Evolutionary conservation across 2,113 vertebrate genomes (phyloP).

Genomic region (Piliocolobus tephrosceles): DNA sequence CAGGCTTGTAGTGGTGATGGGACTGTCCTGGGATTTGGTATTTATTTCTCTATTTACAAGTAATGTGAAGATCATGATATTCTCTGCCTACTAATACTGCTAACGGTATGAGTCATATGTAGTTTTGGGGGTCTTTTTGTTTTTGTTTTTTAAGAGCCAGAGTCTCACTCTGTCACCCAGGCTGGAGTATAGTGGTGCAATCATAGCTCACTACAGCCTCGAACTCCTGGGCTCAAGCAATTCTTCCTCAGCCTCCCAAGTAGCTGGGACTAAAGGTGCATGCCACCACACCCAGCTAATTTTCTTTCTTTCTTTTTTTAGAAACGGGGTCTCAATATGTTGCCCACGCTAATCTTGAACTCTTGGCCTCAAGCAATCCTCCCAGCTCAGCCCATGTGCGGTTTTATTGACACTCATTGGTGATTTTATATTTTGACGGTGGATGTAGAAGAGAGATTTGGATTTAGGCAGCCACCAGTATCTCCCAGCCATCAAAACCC

Average conservation of each 20-base stretch:
- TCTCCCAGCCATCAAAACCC: neutral
- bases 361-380: too few species aligned
- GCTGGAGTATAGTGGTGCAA: too few species aligned
- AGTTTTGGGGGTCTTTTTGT: neutral
- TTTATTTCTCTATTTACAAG: slow-evolving; percentile 7
- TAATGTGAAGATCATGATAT: neutral
- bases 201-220: too few species aligned
- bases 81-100: neutral
- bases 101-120: neutral
- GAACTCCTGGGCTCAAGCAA: too few species aligned
- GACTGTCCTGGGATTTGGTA: neutral
- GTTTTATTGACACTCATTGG: neutral
- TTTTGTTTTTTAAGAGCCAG: too few species aligned
- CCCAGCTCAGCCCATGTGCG: neutral
- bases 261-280: too few species aligned
- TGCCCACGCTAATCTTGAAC: too few species aligned
- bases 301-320: too few species aligned
- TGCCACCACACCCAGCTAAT: too few species aligned
- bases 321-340: too few species aligned
- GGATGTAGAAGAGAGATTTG: neutral
- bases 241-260: too few species aligned
- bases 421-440: neutral
- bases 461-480: neutral
- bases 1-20: neutral
- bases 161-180: too few species aligned